Evolutionary conservation across 2,797 vertebrate genomes (phyloP), one percentile per base, ranked within the genome.

Genomic region (Anguilla pacifica): DNA sequence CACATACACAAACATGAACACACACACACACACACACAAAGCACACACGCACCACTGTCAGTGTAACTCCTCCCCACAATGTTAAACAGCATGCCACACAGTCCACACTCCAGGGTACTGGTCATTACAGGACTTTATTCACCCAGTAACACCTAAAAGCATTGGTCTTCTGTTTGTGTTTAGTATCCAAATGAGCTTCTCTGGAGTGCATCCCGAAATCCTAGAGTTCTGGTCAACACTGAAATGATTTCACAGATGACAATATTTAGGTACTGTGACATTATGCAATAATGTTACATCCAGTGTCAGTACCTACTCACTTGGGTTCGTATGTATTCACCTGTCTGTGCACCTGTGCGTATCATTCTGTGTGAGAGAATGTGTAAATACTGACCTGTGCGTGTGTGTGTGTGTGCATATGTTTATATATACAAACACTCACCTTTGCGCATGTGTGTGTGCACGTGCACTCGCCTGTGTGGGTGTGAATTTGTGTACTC

Each of bases 371-470:
- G 28, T 7, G 39, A 43, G 10, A 77, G 15, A 9, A 19, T 28
- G 51, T 49, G 17, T 83, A 55, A 64, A 25, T 6, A 49, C 39
- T 39, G 13, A 83, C 4, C 53, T 57, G 61, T 28, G 35, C 43
- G 39, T 70, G 31, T 19, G 57, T 28, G 85, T 72, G 25, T 28
- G n/a, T 28, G 6, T 13, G 17, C 3, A 17, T 61, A 22, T 43
- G 39, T 43, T 43, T 43, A 43, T 43, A 43, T 61, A 61, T 5
- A 61, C 59, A 61, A 5, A 61, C 11, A 28, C 15, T 86, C 70
- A 82, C 28, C 74, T 43, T n/a, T 82, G 15, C 43, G 43, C 89
- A 61, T 10, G 61, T n/a, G 61, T 86, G 31, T 82, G 15, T 39
- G 49, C 89, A 67, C 2, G 19, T 6, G 57, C 13, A 13, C 57